A percentile compares a stretch with the other conserved stretches of the same genome.
phyloP scores from a whole-genome alignment of 35 echinoderm and acorn worm genomes.

The Acanthaster planci region DNA sequence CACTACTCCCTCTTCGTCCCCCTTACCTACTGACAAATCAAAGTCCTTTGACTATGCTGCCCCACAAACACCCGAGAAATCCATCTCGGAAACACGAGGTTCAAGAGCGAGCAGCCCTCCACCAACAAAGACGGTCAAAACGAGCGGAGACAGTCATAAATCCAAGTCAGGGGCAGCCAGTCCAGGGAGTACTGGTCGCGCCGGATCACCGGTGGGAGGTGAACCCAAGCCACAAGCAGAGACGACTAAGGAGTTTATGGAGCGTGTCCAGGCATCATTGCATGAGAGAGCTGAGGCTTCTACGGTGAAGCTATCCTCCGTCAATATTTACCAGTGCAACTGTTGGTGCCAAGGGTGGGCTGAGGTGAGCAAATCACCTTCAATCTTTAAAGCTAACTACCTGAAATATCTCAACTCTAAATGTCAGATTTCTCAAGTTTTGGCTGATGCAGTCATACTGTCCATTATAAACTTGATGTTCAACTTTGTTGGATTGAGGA shows the following conservation, averaged over 20 bases:
- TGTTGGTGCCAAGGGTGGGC: conserved; percentile 98
- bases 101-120: neutral
- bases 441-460: too few relatives aligned
- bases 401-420: too few relatives aligned
- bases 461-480: too few relatives aligned
- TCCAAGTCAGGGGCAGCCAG: conserved; percentile 7
- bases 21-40: conserved; percentile 15
- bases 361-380: conserved; percentile 31
- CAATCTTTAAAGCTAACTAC: too few relatives aligned
- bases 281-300: conserved; percentile 26
- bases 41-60: conserved; percentile 5
- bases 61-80: neutral
- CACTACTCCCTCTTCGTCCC: neutral
- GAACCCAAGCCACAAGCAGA: neutral
- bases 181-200: neutral
- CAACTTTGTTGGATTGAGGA: too few relatives aligned
- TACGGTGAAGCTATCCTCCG: conserved; percentile 49
- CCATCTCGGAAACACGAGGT: neutral
- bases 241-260: conserved; percentile 25
- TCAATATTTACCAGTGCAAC: conserved; percentile 85
- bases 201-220: neutral
- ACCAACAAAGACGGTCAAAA: neutral
- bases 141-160: conserved; percentile 2
- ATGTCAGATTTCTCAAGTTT: too few relatives aligned
- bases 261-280: neutral